Evolutionary conservation across 1,140 invertebrate species (phyloP).

Genomic region (Lepidurus arcticus): DNA sequence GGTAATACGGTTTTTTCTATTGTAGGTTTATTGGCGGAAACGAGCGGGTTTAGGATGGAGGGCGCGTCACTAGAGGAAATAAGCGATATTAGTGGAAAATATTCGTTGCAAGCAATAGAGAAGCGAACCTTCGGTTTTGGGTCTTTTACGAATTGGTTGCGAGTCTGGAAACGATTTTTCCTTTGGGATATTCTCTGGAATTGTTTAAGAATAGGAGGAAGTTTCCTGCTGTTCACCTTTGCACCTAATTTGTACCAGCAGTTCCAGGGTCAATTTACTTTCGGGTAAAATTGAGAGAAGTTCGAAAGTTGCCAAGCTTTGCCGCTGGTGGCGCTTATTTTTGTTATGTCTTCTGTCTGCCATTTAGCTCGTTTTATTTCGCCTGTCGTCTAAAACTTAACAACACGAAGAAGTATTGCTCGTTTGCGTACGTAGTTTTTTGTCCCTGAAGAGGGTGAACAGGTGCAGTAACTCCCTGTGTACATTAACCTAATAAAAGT

Average conservation of each 20-base stretch:
- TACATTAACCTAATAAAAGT: no score
- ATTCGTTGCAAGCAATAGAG: not conserved
- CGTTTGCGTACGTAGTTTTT: no score
- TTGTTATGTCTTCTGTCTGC: not conserved
- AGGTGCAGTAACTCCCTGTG: no score
- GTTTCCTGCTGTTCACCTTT: slow-evolving; percentile 26
- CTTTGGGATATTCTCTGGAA: slow-evolving; percentile 30
- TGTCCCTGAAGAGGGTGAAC: no score
- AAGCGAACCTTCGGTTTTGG: slow-evolving; percentile 24
- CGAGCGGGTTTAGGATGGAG: not conserved
- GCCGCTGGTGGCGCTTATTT: not conserved
- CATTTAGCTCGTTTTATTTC: not conserved
- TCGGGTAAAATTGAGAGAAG: not conserved
- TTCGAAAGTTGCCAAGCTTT: no score
- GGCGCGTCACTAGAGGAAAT: not conserved
- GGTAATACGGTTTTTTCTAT: not conserved
- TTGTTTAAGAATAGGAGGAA: slow-evolving; percentile 21
- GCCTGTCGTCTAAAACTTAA: no score
- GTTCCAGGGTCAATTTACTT: slow-evolving; percentile 23
- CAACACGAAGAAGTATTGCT: no score
- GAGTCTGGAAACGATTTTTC: slow-evolving; percentile 29
- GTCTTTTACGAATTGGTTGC: slow-evolving; percentile 26
- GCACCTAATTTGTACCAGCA: slow-evolving; percentile 30
- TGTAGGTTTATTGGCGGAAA: not conserved
- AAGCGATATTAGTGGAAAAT: not conserved